These are phyloP conservation scores for Apotomis turbidana DNA, from an alignment of 2,888 invertebrate genomes.

Conservation along the genomic window DNA sequence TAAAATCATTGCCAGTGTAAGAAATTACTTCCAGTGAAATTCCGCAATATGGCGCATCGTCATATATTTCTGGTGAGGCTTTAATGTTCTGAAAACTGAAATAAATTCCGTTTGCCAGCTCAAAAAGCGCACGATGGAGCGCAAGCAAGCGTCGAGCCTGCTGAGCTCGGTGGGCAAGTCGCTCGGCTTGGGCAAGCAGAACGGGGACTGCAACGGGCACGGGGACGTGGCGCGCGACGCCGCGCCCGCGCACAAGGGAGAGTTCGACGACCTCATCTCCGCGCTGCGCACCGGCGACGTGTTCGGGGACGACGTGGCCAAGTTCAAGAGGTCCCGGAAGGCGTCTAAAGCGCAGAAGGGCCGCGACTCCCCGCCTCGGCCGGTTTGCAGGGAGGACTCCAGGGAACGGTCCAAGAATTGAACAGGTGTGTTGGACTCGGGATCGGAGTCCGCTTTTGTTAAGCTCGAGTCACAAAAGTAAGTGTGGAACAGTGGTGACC, in stretches of 20 bases:
- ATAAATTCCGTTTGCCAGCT: constrained; percentile 83
- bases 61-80: too few relatives aligned
- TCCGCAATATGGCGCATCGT: too few relatives aligned
- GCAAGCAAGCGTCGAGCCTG: constrained; percentile 92
- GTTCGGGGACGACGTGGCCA: constrained; percentile 97
- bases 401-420: constrained; percentile 78
- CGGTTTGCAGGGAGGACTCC: constrained; percentile 74
- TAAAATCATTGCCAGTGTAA: too few relatives aligned
- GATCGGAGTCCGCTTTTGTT: neutral
- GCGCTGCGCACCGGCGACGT: constrained; percentile 97
- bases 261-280: constrained; percentile 98
- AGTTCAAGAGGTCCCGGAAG: constrained; percentile 86
- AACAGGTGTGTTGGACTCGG: constrained; percentile 40
- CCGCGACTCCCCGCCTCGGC: constrained; percentile 75
- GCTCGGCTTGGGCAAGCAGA: constrained; percentile 81
- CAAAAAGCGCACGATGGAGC: constrained; percentile 93
- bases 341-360: constrained; percentile 76
- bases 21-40: too few relatives aligned
- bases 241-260: constrained; percentile 87
- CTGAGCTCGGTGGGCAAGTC: constrained; percentile 90
- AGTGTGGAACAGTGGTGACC: neutral
- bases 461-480: constrained; percentile 18
- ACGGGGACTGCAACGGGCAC: constrained; percentile 84
- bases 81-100: too few relatives aligned
- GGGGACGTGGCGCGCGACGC: constrained; percentile 64